Base-by-base conservation (phyloP, 1,140 invertebrate species). In the Nomia melanderi region DNA sequence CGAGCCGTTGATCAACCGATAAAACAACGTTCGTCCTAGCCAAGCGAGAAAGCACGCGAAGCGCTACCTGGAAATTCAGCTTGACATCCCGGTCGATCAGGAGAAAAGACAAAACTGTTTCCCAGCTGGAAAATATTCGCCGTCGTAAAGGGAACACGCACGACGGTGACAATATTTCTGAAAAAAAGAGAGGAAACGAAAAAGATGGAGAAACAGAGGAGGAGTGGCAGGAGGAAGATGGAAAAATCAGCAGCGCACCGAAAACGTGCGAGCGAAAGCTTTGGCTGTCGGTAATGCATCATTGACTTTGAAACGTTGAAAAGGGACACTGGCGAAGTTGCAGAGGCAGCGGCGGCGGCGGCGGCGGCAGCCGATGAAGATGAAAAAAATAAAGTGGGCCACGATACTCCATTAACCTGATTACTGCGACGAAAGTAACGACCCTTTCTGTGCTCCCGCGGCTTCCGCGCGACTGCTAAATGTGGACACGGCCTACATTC, bases 361-460 rank as follows among this genome's bases (percentile, higher is more conserved):
- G 3, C 5, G 14, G 41, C 41, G 53, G 31, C 33, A 41, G 6
- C 36, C 76, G 76, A 78, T 70, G 77, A 79, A 65, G 67, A 79
- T 66, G 78, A 79, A 64, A 74, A 36, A 81, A 81, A 75, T 81
- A 81, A 85, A 84, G 72, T 57, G 31, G 79, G 64, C 44, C 78
- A 67, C 65, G 81, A 76, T 85, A 85, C 66, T 85, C 83, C 82
- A 85, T 85, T 85, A 85, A 84, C 78, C 83, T 85, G 82, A 85
- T 85, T 85, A 75, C 78, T 59, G 44, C 53, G 71, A 83, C 73
- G 77, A 83, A 82, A 84, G 77, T 72, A 71, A 47, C 81, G 81
- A 78, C 78, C 82, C 71, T 81, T 74, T 80, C 64, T 59, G 27
- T 47, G 39, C 64, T 73, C 64, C 78, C 65, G 83, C 65, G 47